Evolutionary conservation across 2,888 invertebrate species (phyloP).

Genomic region (Polylopha cassiicola): DNA sequence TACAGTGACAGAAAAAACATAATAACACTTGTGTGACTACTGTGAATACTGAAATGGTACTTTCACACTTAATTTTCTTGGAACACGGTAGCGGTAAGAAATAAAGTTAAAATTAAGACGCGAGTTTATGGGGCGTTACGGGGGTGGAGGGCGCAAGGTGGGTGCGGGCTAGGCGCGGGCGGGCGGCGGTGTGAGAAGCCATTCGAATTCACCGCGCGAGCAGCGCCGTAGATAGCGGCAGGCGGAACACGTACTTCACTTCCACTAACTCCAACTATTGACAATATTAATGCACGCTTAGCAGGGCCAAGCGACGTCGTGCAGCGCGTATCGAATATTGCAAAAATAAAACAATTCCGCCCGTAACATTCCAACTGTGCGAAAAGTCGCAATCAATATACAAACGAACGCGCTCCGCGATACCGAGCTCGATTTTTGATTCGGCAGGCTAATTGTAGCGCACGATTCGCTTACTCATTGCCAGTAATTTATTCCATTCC

Average conservation of each 20-base stretch:
- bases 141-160: slow-evolving; percentile 58
- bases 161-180: slow-evolving; percentile 31
- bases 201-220: slow-evolving; percentile 75
- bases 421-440: slow-evolving; percentile 15
- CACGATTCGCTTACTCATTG: slow-evolving; percentile 36
- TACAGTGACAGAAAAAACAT: slow-evolving; percentile 26
- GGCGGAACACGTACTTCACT: slow-evolving; percentile 77
- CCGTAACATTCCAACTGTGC: slow-evolving; percentile 38
- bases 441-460: slow-evolving; percentile 18
- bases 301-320: slow-evolving; percentile 65
- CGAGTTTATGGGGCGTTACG: slow-evolving; percentile 76
- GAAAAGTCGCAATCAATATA: slow-evolving; percentile 19
- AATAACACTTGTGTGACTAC: slow-evolving; percentile 47
- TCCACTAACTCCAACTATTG: slow-evolving; percentile 77
- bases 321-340: slow-evolving; percentile 29
- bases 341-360: slow-evolving; percentile 25
- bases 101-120: slow-evolving; percentile 78
- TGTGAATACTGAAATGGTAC: slow-evolving; percentile 62
- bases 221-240: slow-evolving; percentile 74
- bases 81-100: slow-evolving; percentile 71
- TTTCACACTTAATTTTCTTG: slow-evolving; percentile 75
- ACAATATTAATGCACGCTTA: slow-evolving; percentile 77
- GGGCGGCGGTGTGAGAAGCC: slow-evolving; percentile 31
- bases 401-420: slow-evolving; percentile 11
- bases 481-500: slow-evolving; percentile 71